These are phyloP conservation scores for Liolophura sinensis DNA, from an alignment of 1,140 invertebrate species.

Conservation along the genomic window DNA sequence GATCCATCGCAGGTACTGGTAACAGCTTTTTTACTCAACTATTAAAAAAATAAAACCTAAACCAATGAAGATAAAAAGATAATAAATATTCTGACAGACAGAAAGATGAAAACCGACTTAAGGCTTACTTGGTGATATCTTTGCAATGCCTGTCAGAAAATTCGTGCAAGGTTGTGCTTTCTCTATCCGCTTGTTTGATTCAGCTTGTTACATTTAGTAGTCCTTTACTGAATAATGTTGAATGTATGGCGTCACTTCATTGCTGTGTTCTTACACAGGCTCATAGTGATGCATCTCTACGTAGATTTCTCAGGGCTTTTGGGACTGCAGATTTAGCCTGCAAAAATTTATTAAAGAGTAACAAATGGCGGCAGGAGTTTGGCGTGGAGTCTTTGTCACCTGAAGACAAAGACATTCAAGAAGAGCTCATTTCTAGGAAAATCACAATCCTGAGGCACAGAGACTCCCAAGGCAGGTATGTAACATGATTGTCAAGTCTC, in stretches of 20 bases:
- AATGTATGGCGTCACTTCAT: neutral
- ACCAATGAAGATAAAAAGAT: neutral
- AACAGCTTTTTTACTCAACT: neutral
- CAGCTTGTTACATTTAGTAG: neutral
- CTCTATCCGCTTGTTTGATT: neutral
- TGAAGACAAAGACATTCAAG: conserved; percentile 66
- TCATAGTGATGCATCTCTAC: conserved; percentile 28
- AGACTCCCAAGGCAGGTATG: conserved; percentile 67
- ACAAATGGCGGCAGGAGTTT: conserved; percentile 76
- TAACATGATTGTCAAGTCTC: neutral
- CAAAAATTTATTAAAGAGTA: conserved; percentile 75
- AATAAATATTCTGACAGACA: no score
- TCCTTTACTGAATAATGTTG: neutral
- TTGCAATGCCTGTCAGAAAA: neutral
- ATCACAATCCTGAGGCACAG: conserved; percentile 70
- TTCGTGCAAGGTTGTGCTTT: neutral
- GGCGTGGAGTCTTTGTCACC: conserved; percentile 64
- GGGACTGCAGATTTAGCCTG: conserved; percentile 72
- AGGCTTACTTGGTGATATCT: neutral
- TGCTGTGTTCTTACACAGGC: conserved; percentile 13
- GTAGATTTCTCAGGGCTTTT: conserved; percentile 69
- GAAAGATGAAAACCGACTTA: neutral
- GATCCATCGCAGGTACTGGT: conserved; percentile 20
- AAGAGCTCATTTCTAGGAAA: conserved; percentile 66
- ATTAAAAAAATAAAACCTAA: neutral